Evolutionary conservation across 2,113 vertebrate genomes (phyloP), one percentile per base, ranked within the genome.

Genomic region (Mirounga angustirostris): DNA sequence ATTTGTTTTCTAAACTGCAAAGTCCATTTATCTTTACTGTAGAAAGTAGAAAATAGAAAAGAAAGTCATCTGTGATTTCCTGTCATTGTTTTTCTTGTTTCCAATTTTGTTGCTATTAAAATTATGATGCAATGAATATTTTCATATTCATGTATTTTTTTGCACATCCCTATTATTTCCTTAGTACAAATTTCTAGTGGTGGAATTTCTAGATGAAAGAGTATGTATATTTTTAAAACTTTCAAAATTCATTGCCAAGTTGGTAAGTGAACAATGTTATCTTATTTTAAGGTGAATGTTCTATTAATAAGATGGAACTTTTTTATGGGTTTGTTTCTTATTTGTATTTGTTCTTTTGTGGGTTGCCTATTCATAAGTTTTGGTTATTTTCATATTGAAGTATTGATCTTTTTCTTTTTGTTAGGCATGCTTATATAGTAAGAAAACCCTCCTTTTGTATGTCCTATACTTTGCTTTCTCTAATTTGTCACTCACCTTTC

Each of bases 1-100:
- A 71, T 80, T 96, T 97, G 50, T 93, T 93, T 93, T 86, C 79
- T 97, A 67, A 89, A 87, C 94, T 85, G 26, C 56, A 87, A 91
- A 91, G 82, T 15, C 65, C 58, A 54, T 91, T 94, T 73, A 85
- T 93, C 61, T 56, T 85, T 89, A 58, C 40, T 93, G 21, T n/a
- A 67, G 82, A 96, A 93, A 84, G 46, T 71, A 76, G 52, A 92
- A 96, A 95, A 80, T 73, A 73, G n/a, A 58, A 95, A 94, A 91
- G 67, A 86, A 86, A 80, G 79, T 91, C 73, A 69, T 89, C 85
- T 74, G 14, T 83, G 71, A 76, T 90, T n/a, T 95, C 13, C 71
- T 30, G 1, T 65, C 67, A 74, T 19, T 43, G 15, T 43, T 95
- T 81, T 85, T 89, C 9, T 69, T 58, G 30, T 91, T 91, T 89